Evolutionary conservation across 2,888 invertebrate genomes (phyloP).

Genomic region (Steinernema hermaphroditum): DNA sequence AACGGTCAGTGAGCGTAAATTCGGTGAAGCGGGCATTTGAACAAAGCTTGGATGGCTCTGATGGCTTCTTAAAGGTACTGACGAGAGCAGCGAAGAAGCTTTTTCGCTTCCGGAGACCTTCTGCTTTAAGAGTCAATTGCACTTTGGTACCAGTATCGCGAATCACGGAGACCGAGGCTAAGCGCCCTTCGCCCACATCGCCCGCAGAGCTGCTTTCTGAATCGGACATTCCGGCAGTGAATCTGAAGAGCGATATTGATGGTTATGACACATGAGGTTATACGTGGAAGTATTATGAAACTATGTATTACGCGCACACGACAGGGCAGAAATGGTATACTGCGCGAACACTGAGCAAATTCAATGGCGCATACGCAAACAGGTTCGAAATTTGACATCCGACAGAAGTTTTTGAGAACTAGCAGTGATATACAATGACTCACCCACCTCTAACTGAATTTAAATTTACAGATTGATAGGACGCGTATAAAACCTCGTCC

Average conservation of each 20-base stretch:
- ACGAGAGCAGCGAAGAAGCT: constrained; percentile 51
- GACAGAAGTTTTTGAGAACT: not conserved
- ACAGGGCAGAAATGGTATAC: not conserved
- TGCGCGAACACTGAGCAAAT: not conserved
- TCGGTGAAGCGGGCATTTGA: constrained; percentile 61
- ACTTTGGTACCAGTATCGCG: constrained; percentile 59
- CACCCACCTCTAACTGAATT: not conserved
- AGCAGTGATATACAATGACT: not conserved
- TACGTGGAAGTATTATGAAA: not conserved
- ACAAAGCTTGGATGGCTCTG: constrained; percentile 60
- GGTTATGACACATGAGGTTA: not conserved
- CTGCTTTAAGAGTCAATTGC: constrained; percentile 54
- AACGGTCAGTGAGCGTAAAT: constrained; percentile 52
- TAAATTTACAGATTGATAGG: not conserved
- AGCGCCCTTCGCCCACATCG: constrained; percentile 9
- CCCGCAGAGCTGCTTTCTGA: constrained; percentile 17
- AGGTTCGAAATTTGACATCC: constrained; percentile 8
- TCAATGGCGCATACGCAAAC: constrained; percentile 25
- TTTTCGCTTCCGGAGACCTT: constrained; percentile 59
- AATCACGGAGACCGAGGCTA: constrained; percentile 51
- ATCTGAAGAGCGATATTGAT: not conserved
- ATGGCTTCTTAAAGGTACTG: constrained; percentile 60
- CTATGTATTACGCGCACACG: not conserved
- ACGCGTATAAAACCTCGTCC: not conserved
- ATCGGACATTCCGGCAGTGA: constrained; percentile 5